A percentile compares a stretch with the other conserved stretches of the same genome.
Evolutionary conservation across 2,888 invertebrate species (phyloP).

Genomic region (Strigamia transsilvanica): DNA sequence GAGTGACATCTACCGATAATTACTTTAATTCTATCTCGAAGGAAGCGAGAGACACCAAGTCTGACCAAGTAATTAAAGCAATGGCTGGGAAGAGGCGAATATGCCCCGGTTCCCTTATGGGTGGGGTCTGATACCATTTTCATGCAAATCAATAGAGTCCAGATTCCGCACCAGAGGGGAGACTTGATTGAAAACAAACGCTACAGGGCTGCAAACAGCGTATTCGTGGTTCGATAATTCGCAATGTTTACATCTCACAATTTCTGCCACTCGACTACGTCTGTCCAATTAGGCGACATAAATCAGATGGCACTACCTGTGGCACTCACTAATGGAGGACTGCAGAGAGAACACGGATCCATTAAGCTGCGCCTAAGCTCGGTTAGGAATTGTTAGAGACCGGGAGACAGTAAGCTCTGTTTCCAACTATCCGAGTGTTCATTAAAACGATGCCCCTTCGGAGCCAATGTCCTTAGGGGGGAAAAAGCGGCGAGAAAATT

Average conservation of each 20-base stretch:
- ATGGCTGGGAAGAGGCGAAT: background rate
- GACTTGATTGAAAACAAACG: conserved; percentile 48
- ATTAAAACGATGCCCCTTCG: conserved; percentile 32
- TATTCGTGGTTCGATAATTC: conserved; percentile 35
- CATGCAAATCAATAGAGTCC: conserved; percentile 50
- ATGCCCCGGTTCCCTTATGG: background rate
- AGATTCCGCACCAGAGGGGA: conserved; percentile 48
- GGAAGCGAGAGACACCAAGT: background rate
- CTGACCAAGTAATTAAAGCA: conserved; percentile 5
- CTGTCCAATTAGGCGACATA: conserved; percentile 32
- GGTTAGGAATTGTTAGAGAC: conserved; percentile 15
- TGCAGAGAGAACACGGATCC: conserved; percentile 35
- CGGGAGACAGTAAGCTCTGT: background rate
- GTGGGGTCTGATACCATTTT: background rate
- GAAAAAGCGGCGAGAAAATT: background rate
- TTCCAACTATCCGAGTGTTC: background rate
- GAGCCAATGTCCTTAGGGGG: conserved; percentile 12
- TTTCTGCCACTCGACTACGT: background rate
- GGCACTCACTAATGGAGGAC: conserved; percentile 31
- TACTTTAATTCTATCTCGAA: conserved; percentile 13
- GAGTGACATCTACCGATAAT: conserved; percentile 46
- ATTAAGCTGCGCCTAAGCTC: conserved; percentile 27
- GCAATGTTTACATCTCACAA: background rate
- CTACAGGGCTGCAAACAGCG: background rate
- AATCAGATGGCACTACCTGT: conserved; percentile 46